phyloP scores from a whole-genome alignment of 2,797 vertebrate species.

The Decapterus maruadsi region DNA sequence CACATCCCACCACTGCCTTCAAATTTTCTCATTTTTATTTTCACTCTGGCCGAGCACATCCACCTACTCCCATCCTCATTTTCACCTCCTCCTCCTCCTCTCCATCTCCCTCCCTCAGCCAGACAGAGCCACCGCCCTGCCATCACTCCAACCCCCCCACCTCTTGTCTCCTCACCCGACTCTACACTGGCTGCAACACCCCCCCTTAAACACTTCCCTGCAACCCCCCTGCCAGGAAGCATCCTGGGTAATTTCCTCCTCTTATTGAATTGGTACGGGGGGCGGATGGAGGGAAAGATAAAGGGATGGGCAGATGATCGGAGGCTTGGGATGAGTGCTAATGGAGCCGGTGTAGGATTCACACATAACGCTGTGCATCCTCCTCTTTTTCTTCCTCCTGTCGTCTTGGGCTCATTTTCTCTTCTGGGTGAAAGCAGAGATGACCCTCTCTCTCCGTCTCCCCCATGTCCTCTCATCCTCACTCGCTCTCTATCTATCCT shows the following conservation, averaged over 20 bases:
- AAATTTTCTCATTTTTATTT: slow-evolving; percentile 50
- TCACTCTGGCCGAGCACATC: slow-evolving; percentile 15
- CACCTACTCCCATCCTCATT: slow-evolving; percentile 31
- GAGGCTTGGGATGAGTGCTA: slow-evolving; percentile 73
- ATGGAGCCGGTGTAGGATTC: slow-evolving; percentile 62
- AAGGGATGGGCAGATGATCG: slow-evolving; percentile 74
- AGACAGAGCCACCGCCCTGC: slow-evolving; percentile 48
- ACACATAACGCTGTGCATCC: slow-evolving; percentile 43
- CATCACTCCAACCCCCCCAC: slow-evolving; percentile 32
- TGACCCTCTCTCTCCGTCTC: slow-evolving; percentile 1
- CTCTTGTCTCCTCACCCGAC: slow-evolving; percentile 44
- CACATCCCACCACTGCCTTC: slow-evolving; percentile 9
- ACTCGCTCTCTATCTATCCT: background rate
- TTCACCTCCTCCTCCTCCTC: slow-evolving; percentile 8
- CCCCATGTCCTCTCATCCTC: background rate
- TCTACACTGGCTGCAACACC: slow-evolving; percentile 54
- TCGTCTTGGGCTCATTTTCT: slow-evolving; percentile 10
- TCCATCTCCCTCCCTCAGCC: background rate
- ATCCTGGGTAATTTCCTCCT: slow-evolving; percentile 86
- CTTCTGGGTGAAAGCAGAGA: slow-evolving; percentile 39
- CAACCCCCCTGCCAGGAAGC: slow-evolving; percentile 81
- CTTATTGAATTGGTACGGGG: slow-evolving; percentile 85
- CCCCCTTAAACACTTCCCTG: background rate
- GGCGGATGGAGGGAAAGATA: slow-evolving; percentile 74
- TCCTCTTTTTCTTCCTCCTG: background rate